Conservation (phyloP, 2,113 vertebrate species). For the Pteruthius melanotis region DNA sequence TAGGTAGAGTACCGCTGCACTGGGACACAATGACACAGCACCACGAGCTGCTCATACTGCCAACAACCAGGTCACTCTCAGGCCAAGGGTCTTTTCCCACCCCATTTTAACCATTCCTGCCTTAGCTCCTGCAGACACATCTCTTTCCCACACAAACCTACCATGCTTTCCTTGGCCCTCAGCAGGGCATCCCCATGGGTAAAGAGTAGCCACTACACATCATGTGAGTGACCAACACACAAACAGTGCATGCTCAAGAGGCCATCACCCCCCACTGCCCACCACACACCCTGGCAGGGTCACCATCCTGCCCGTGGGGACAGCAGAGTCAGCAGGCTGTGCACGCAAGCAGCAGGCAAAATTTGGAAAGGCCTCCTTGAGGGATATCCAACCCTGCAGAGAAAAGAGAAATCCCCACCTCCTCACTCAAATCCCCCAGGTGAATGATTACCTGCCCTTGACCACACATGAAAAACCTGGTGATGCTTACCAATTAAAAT, state of each 20-base stretch:
- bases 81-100: background rate
- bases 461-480: background rate
- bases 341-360: accelerated
- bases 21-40: background rate
- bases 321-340: background rate
- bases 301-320: background rate
- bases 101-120: background rate
- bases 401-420: background rate
- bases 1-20: background rate
- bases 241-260: background rate
- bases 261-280: background rate
- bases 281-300: background rate
- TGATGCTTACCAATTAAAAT: background rate
- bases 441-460: background rate
- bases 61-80: background rate
- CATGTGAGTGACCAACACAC: accelerated
- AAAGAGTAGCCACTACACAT: background rate
- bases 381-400: background rate
- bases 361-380: background rate
- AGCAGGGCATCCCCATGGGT: background rate
- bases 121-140: background rate
- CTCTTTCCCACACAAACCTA: background rate
- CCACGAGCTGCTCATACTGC: accelerated
- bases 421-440: background rate
- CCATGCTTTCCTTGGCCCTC: background rate